A percentile compares a stretch with the other conserved stretches of the same genome.
These are phyloP conservation scores for Odocoileus hemionus DNA, from an alignment of 2,113 vertebrate genomes.

Conservation along the genomic window DNA sequence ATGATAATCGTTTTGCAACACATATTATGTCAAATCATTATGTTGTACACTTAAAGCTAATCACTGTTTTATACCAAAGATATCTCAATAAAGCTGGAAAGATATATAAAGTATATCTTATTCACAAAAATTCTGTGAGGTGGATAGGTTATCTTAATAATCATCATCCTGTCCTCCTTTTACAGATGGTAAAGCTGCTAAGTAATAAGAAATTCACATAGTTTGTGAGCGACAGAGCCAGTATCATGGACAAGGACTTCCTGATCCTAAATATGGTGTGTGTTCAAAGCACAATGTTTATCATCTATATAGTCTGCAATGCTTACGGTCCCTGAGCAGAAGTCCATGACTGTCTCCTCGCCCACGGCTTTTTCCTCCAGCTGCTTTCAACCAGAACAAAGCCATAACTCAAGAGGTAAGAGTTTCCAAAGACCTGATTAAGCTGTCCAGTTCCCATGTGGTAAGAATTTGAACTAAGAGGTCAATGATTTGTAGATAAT, in stretches of 20 bases:
- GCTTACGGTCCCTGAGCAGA: neutral
- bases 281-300: neutral
- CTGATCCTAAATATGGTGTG: neutral
- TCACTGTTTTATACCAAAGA: neutral
- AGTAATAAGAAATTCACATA: neutral
- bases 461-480: neutral
- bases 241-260: neutral
- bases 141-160: neutral
- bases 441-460: neutral
- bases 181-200: neutral
- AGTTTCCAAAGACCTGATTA: neutral
- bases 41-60: neutral
- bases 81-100: neutral
- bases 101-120: neutral
- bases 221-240: neutral
- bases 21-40: neutral
- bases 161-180: neutral
- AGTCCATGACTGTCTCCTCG: neutral
- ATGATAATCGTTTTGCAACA: neutral
- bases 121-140: neutral
- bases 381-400: neutral
- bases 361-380: neutral
- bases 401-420: neutral
- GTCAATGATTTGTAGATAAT: neutral
- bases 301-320: neutral